Base-by-base conservation (phyloP, 2,888 invertebrate genomes). In the Pristionchus fissidentatus region DNA sequence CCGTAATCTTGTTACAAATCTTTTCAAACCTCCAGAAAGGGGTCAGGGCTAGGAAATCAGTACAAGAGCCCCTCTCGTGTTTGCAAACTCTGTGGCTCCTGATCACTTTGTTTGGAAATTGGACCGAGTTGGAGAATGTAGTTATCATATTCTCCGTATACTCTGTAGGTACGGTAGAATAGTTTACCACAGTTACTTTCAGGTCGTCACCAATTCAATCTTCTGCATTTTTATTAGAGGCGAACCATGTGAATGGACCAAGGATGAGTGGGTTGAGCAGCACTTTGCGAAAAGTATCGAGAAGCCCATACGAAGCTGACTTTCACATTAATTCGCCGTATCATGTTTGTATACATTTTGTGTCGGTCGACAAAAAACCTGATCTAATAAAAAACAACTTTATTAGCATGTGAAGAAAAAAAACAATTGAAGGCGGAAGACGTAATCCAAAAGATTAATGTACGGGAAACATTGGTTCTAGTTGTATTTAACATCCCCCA, bases 221-320 rank as follows among this genome's bases (percentile, higher is more conserved):
- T 90, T 90, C 86, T 60, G 83, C 52, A 83, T 88, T 38, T 89
- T 90, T 85, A 88, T 89, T 35, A 83, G 81, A 19, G 90, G 90
- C 26, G 89, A 90, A 52, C 88, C 89, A 19, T 89, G 89, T 78
- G 86, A 87, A 29, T 90, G 89, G 89, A 90, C 89, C 4, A 81
- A 84, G 5, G 87, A 88, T 57, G 84, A 85, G 32, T 86, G 60
- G 57, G 57, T 79, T 7, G n/a, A 79, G 41, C 32, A 57, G 41
- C 38, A 60, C 57, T 41, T 46, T 32, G 57, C 38, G 8, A 55
- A 79, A 22, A 57, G 32, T 1, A 38, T 57, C 41, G 41, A 55
- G 38, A 46, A 46, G 49, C 46, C 49, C 7, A 32, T 1, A 1
- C 46, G 75, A 77, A 29, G 49, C 49, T 77, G 41, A 70, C 38